Evolutionary conservation across 2,113 vertebrate genomes (phyloP).

Genomic region (Heloderma charlesbogerti): DNA sequence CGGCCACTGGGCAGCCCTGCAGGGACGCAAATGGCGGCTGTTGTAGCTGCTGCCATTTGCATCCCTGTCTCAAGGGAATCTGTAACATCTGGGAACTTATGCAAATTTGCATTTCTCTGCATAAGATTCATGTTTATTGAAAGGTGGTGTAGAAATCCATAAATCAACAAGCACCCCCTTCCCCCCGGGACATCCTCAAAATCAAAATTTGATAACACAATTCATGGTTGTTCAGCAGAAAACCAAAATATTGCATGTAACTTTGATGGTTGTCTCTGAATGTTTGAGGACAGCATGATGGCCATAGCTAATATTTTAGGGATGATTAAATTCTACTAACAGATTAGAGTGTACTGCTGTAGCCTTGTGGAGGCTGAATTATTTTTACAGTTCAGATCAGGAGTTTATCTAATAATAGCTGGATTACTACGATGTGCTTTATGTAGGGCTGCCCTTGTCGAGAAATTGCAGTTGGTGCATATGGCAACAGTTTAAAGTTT

Average conservation of each 20-base stretch:
- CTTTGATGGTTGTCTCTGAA: not conserved
- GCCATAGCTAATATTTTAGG: not conserved
- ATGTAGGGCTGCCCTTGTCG: not conserved
- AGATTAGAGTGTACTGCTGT: too few relatives aligned
- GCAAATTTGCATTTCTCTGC: not conserved
- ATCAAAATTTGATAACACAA: not conserved
- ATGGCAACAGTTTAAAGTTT: not conserved
- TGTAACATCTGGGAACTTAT: not conserved
- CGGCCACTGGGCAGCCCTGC: too few relatives aligned
- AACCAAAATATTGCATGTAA: fast-evolving
- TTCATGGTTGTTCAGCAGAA: not conserved
- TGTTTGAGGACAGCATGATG: too few relatives aligned
- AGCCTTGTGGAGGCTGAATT: too few relatives aligned
- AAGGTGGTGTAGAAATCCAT: not conserved
- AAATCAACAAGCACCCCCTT: not conserved
- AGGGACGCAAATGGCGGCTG: too few relatives aligned
- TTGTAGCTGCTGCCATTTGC: too few relatives aligned
- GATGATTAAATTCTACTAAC: not conserved
- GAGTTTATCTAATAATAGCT: not conserved
- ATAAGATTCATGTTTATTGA: not conserved
- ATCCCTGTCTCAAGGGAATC: too few relatives aligned
- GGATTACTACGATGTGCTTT: not conserved
- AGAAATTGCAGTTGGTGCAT: not conserved
- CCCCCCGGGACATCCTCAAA: not conserved
- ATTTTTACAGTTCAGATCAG: not conserved